Evolutionary conservation across 2,888 invertebrate genomes (phyloP).

Genomic region (Melanargia galathea): DNA sequence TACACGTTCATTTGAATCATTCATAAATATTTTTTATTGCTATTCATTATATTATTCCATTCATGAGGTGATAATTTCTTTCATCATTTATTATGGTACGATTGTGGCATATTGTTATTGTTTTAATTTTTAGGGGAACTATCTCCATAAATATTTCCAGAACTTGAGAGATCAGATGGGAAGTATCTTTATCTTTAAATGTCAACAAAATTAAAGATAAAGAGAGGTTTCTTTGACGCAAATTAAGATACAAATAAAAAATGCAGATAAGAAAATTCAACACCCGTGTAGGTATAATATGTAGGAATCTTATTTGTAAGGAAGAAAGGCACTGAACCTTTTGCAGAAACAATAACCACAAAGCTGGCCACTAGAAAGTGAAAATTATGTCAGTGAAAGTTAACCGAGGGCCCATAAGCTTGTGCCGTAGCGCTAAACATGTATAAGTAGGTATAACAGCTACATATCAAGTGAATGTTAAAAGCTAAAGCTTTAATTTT

Average conservation of each 20-base stretch:
- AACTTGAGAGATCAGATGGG: too few relatives aligned
- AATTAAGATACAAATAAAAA: too few relatives aligned
- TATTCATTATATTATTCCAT: too few relatives aligned
- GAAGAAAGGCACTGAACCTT: neutral
- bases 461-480: neutral
- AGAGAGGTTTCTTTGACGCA: neutral
- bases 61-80: too few relatives aligned
- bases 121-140: too few relatives aligned
- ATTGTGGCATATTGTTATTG: too few relatives aligned
- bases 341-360: constrained; percentile 12
- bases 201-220: too few relatives aligned
- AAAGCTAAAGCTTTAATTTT: neutral
- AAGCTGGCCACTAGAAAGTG: constrained; percentile 31
- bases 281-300: neutral
- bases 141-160: too few relatives aligned
- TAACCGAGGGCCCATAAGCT: constrained; percentile 18
- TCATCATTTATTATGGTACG: too few relatives aligned
- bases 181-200: too few relatives aligned
- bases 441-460: neutral
- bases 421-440: neutral
- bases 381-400: constrained; percentile 35
- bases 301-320: neutral
- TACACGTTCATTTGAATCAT: too few relatives aligned
- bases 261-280: neutral
- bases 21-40: too few relatives aligned